Conservation (phyloP, 1,140 invertebrate genomes). For the Colletes gigas region DNA sequence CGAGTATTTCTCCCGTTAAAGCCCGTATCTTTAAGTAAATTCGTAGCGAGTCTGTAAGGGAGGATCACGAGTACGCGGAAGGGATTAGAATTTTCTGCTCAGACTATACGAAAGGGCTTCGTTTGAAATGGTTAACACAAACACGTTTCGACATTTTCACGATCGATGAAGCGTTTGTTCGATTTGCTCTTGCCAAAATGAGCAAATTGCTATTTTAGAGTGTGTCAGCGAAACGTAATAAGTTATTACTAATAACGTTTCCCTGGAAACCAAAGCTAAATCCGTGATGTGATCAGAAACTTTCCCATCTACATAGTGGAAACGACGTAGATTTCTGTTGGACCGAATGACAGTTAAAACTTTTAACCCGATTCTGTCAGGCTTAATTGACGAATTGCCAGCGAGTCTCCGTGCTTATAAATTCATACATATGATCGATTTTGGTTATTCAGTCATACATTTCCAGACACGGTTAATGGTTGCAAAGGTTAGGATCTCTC, state of each 20-base stretch:
- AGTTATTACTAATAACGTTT: too few relatives aligned
- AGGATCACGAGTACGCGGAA: neutral
- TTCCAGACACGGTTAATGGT: too few relatives aligned
- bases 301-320: slow-evolving; percentile 49
- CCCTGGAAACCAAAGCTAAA: slow-evolving; percentile 24
- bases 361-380: slow-evolving; percentile 30
- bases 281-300: slow-evolving; percentile 52
- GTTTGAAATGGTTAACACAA: too few relatives aligned
- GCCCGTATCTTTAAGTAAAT: neutral
- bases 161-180: too few relatives aligned
- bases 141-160: too few relatives aligned
- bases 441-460: neutral
- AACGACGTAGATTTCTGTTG: slow-evolving; percentile 33
- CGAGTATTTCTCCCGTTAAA: slow-evolving; percentile 8
- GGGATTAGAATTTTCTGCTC: neutral
- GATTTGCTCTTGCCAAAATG: too few relatives aligned
- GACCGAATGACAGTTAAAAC: slow-evolving; percentile 15
- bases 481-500: too few relatives aligned
- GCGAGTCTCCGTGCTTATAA: slow-evolving; percentile 7
- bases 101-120: neutral
- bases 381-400: slow-evolving; percentile 38
- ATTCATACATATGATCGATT: neutral
- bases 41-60: neutral
- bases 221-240: slow-evolving; percentile 1
- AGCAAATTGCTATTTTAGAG: neutral